Percentiles rank a stretch among this genome's conserved stretches.
phyloP scores from a whole-genome alignment of 2,888 invertebrate species.

The Beris morrisii region DNA sequence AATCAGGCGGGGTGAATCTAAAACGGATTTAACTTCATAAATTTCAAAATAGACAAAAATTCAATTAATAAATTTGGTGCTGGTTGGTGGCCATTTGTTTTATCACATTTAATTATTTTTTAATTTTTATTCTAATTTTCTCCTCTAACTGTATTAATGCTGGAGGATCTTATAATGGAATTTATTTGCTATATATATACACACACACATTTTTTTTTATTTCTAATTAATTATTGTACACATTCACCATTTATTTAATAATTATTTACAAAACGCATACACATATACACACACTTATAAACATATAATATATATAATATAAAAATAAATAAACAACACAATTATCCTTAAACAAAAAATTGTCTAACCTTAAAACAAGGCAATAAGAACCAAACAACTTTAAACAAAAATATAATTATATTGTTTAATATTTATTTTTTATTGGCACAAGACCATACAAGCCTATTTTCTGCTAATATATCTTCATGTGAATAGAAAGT shows the following conservation, averaged over 20 bases:
- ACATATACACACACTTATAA: not conserved
- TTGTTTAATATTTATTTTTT: slow-evolving; percentile 24
- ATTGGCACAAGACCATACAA: slow-evolving; percentile 2
- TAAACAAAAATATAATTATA: slow-evolving; percentile 20
- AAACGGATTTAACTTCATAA: slow-evolving; percentile 7
- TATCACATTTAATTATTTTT: slow-evolving; percentile 19
- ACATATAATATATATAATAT: slow-evolving; percentile 6
- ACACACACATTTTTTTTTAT: not conserved
- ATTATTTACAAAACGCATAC: slow-evolving; percentile 2
- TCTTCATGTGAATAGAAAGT: slow-evolving; percentile 36
- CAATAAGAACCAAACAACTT: not conserved
- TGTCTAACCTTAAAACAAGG: slow-evolving; percentile 18
- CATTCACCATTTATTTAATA: not conserved
- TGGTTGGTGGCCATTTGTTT: slow-evolving; percentile 33
- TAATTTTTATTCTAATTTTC: slow-evolving; percentile 21
- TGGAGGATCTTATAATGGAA: not conserved
- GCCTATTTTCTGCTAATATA: slow-evolving; percentile 15
- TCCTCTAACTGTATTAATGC: slow-evolving; percentile 10
- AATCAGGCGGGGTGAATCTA: slow-evolving; percentile 18
- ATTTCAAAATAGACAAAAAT: not conserved
- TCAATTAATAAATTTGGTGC: slow-evolving; percentile 26
- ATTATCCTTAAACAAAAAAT: slow-evolving; percentile 6
- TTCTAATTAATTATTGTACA: no score
- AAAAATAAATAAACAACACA: no score
- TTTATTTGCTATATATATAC: slow-evolving; percentile 5